These are phyloP conservation scores for Pachyuromys duprasi DNA, from an alignment of 2,797 vertebrate genomes.

Conservation along the genomic window DNA sequence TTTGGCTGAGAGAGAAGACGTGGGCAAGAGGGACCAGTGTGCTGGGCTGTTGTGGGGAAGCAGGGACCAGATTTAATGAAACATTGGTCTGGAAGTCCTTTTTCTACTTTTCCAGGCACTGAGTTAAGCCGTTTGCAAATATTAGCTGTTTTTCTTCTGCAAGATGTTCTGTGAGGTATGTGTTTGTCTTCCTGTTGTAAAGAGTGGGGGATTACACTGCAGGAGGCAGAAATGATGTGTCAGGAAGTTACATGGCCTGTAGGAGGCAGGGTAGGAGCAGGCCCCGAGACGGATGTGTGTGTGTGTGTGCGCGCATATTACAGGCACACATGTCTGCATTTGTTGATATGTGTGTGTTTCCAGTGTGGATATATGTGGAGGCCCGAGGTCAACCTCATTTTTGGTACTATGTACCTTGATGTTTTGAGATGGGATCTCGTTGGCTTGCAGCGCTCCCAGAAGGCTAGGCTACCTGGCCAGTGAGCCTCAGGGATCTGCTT, in stretches of 20 bases:
- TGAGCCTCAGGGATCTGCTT: background rate
- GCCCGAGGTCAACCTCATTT: background rate
- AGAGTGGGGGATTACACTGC: background rate
- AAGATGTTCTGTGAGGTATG: background rate
- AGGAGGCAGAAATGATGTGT: background rate
- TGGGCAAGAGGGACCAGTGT: conserved; percentile 52
- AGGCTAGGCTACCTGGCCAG: background rate
- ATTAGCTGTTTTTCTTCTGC: background rate
- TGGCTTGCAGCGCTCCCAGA: background rate
- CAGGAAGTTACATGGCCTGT: background rate
- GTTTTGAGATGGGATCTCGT: background rate
- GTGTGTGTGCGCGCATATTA: too few relatives aligned
- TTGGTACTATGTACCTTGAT: background rate
- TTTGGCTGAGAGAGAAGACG: conserved; percentile 54
- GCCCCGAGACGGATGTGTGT: background rate
- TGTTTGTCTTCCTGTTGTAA: background rate
- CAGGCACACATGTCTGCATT: too few relatives aligned
- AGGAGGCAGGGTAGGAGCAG: background rate
- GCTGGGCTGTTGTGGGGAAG: background rate
- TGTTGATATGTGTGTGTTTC: background rate
- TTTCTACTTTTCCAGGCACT: conserved; percentile 48
- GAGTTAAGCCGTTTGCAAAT: conserved; percentile 37
- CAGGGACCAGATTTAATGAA: conserved; percentile 50
- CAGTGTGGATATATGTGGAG: background rate
- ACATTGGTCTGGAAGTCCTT: conserved; percentile 41